Base-by-base conservation (phyloP, 1,140 invertebrate genomes). In the Scylla paramamosain region DNA sequence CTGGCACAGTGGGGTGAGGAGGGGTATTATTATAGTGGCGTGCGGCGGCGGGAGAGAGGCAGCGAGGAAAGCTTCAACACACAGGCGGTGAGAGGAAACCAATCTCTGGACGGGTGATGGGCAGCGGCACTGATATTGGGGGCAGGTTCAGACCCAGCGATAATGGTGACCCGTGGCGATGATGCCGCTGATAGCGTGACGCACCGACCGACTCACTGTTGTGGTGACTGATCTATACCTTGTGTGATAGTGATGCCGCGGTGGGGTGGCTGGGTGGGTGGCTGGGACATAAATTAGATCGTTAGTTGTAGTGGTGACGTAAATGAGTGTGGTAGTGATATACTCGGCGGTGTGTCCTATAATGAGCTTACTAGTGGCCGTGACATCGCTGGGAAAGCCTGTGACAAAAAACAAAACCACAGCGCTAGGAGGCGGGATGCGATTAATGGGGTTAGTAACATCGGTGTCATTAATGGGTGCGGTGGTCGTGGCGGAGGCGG, bases 81-180 rank as follows among this genome's bases (percentile, higher is more conserved):
- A 28, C 31, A 20, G 84, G 16, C 31, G 84, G 84, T 32, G 84
- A 87, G 84, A 87, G 39, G 84, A 87, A 87, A 87, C 39, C 84
- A 87, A 32, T 39, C 84, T 87, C 20, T 77, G 67, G 67, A n/a
- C 67, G 67, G 67, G 12, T 77, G 67, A 77, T 77, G 67, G 67
- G 67, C 25, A n/a, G 84, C 39, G 31, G 39, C 25, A 28, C n/a
- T 32, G 39, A 87, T 32, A 28, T 20, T 87, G 84, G 84, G 84
- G 31, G 84, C 39, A 77, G 67, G 67, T 77, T n/a, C 25, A 77
- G 67, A 59, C 12, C 52, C 10, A 8, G 52, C 52, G 52, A 77
- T 77, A 77, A 77, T 77, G 67, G 67, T 77, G 67, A 77, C 67
- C 67, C 52, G 52, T 59, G 52, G 25, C 25, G 67, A n/a, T 77